Base-by-base conservation (phyloP, 2,797 vertebrate genomes). In the Siniperca undulata region DNA sequence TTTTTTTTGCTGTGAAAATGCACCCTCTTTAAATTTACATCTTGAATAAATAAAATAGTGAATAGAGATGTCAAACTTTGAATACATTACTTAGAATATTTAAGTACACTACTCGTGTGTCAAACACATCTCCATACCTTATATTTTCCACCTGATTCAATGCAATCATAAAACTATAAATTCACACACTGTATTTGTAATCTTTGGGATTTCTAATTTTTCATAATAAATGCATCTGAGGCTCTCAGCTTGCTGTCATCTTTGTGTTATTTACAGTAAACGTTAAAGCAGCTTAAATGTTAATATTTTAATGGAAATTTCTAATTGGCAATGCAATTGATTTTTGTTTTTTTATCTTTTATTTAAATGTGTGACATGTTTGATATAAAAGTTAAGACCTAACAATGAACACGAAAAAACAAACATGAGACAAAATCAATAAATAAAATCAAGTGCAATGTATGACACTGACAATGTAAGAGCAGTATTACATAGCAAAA, bases 141-240 rank as follows among this genome's bases (percentile, higher is more conserved):
- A 20, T 2, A 19, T 42, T 27, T 27, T 16, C 20, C 19, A 19
- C 9, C 11, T 69, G n/a, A 74, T 58, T 66, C 5, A 19, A 9
- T 3, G 3, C 42, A 14, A 42, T 70, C 5, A 27, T 22, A 50
- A 12, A 72, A 46, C 11, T 38, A 38, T 50, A 17, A 19, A 48
- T 17, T 58, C 56, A 80, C 5, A 34, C 5, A 2, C 19, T 70
- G 7, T 48, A 0, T 74, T 50, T 77, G 22, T 66, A 59, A 55
- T 36, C 20, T 40, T 36, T 46, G 5, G 69, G 19, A 55, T 70
- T 52, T 64, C 20, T 44, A 27, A 58, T 65, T 79, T 80, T 82
- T 70, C 60, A 19, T 20, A 85, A 83, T 88, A 88, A 83, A 88
- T 52, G 30, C 16, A 67, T 67, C 52, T 70, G 6, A 40, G 5